These are phyloP conservation scores for Huso huso DNA, from an alignment of 2,797 vertebrate species.

Conservation along the genomic window DNA sequence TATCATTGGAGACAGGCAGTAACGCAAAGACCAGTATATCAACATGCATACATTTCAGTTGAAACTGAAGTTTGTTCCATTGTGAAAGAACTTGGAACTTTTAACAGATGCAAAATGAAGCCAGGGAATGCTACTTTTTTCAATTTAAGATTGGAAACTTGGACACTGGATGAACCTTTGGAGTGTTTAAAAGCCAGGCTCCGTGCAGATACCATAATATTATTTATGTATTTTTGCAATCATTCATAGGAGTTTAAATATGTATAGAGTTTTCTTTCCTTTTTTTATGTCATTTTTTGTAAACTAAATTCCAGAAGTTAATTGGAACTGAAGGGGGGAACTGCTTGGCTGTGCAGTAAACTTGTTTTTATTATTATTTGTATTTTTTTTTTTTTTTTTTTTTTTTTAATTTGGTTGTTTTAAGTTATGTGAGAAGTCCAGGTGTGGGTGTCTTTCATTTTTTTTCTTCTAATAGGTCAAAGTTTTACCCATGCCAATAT, in stretches of 20 bases:
- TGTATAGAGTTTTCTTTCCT: conserved; percentile 41
- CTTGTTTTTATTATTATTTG: conserved; percentile 28
- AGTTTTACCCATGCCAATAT: conserved; percentile 3
- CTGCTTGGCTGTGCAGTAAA: conserved; percentile 40
- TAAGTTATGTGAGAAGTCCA: conserved; percentile 58
- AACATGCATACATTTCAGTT: conserved; percentile 34
- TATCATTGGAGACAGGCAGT: conserved; percentile 39
- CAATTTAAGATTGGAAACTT: conserved; percentile 61
- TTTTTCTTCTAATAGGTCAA: conserved; percentile 5
- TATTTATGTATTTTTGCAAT: conserved; percentile 44
- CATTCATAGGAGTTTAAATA: conserved; percentile 35
- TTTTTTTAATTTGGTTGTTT: conserved; percentile 40
- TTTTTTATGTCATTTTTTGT: conserved; percentile 38
- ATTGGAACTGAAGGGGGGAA: conserved; percentile 20
- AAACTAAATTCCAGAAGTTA: conserved; percentile 40
- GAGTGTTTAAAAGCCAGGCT: conserved; percentile 64
- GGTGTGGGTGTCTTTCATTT: conserved; percentile 42
- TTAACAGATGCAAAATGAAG: conserved; percentile 1
- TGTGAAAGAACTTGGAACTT: conserved; percentile 22
- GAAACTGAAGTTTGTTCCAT: conserved; percentile 41
- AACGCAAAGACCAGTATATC: conserved; percentile 29
- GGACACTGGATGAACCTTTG: conserved; percentile 74
- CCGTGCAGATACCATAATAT: conserved; percentile 60
- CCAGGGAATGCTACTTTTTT: conserved; percentile 29
- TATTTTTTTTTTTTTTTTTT: conserved; percentile 29